Conservation (phyloP, 2,797 vertebrate genomes). For the Periparus ater region DNA sequence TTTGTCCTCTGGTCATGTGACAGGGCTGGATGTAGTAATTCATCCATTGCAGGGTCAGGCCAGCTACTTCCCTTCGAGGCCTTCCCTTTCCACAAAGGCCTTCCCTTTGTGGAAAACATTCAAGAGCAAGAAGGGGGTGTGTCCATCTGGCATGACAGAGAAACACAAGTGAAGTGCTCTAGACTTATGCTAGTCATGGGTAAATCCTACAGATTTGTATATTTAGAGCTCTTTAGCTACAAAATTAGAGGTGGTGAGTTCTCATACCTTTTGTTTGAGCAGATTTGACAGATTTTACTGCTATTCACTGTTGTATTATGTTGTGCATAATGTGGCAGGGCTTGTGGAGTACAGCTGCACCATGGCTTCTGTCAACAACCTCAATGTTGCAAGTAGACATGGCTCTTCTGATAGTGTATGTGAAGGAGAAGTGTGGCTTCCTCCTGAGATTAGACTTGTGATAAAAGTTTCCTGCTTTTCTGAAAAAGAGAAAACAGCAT, state of each 20-base stretch:
- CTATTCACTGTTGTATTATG: accelerated
- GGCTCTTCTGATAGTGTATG: background rate
- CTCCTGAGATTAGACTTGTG: background rate
- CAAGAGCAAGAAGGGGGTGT: background rate
- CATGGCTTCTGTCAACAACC: background rate
- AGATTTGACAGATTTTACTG: background rate
- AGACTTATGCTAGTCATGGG: background rate
- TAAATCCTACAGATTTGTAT: background rate
- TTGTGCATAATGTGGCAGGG: background rate
- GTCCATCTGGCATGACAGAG: background rate
- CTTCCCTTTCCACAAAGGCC: too few relatives aligned
- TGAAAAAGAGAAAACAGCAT: background rate
- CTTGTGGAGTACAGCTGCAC: background rate
- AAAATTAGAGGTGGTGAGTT: background rate
- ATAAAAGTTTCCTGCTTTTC: slow-evolving; percentile 17
- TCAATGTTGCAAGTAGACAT: background rate
- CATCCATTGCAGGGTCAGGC: background rate
- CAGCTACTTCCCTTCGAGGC: background rate
- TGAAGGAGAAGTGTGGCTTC: background rate
- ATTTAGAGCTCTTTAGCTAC: background rate
- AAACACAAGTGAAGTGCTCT: background rate
- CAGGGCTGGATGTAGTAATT: background rate
- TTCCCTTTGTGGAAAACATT: accelerated
- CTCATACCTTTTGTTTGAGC: background rate
- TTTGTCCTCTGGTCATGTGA: background rate